Conservation (phyloP, 2,113 vertebrate species). For the Caracal caracal region DNA sequence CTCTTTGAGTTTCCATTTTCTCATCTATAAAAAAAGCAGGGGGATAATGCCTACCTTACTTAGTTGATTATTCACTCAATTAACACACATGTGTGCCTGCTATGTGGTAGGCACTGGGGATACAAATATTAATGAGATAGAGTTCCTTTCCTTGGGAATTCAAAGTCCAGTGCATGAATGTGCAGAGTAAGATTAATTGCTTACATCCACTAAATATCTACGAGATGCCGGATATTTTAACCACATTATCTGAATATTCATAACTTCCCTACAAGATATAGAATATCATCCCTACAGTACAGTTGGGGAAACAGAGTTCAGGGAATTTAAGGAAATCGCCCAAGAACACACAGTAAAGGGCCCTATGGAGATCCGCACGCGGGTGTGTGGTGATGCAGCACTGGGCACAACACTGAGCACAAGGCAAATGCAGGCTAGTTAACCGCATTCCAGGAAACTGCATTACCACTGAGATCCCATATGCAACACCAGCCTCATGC, state of each 20-base stretch:
- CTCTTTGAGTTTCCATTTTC: background rate
- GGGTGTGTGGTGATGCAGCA: fast-evolving
- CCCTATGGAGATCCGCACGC: background rate
- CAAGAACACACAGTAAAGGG: background rate
- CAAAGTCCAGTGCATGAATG: background rate
- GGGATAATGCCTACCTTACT: background rate
- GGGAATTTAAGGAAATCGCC: background rate
- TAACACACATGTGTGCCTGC: background rate
- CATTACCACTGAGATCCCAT: background rate
- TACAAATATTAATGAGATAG: background rate
- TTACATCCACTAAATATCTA: background rate
- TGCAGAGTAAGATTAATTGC: background rate
- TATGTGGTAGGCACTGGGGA: background rate
- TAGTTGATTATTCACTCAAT: background rate
- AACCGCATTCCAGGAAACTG: background rate
- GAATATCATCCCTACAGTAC: background rate
- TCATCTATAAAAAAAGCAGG: background rate
- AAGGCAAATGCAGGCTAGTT: fast-evolving
- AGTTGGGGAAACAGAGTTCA: background rate
- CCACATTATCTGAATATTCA: background rate
- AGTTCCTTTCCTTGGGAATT: background rate
- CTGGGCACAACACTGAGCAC: fast-evolving
- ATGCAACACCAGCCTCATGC: no score
- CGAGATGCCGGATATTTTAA: background rate
- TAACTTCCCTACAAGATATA: background rate